Conservation (phyloP, 2,797 vertebrate genomes). For the Sebastes itinus region DNA sequence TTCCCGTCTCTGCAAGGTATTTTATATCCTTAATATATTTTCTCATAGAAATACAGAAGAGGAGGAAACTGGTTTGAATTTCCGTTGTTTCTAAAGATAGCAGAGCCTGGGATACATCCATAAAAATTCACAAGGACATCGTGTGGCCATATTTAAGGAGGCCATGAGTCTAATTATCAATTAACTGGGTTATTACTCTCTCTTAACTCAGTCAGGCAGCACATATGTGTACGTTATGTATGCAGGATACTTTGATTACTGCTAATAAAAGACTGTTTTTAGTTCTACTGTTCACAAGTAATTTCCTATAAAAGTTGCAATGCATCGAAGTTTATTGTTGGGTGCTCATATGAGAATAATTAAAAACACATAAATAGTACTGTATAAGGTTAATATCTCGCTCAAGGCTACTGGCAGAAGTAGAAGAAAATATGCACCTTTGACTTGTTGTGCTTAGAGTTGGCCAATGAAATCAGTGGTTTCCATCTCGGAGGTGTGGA, state of each 20-base stretch:
- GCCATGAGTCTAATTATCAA: conserved; percentile 64
- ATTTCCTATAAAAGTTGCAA: conserved; percentile 67
- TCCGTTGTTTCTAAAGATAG: conserved; percentile 61
- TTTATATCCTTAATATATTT: conserved; percentile 56
- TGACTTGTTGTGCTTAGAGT: conserved; percentile 40
- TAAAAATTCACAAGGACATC: conserved; percentile 59
- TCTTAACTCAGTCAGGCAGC: conserved; percentile 47
- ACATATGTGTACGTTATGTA: conserved; percentile 59
- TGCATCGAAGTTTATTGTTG: conserved; percentile 53
- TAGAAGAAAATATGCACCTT: conserved; percentile 42
- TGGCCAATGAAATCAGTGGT: conserved; percentile 42
- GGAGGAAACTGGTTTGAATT: conserved; percentile 49
- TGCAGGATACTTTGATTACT: conserved; percentile 49
- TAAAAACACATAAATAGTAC: conserved; percentile 52
- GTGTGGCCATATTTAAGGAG: conserved; percentile 57
- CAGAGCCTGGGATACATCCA: conserved; percentile 57
- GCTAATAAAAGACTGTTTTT: conserved; percentile 59
- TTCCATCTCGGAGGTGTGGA: conserved; percentile 43
- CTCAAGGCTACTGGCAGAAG: conserved; percentile 48
- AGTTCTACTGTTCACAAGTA: conserved; percentile 49
- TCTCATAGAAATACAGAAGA: conserved; percentile 61
- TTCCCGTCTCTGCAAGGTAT: conserved; percentile 43
- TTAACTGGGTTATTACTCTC: conserved; percentile 67
- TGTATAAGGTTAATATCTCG: conserved; percentile 30
- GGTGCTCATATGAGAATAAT: conserved; percentile 70